Evolutionary conservation across 2,113 vertebrate species (phyloP).

Genomic region (Indicator maculatus): DNA sequence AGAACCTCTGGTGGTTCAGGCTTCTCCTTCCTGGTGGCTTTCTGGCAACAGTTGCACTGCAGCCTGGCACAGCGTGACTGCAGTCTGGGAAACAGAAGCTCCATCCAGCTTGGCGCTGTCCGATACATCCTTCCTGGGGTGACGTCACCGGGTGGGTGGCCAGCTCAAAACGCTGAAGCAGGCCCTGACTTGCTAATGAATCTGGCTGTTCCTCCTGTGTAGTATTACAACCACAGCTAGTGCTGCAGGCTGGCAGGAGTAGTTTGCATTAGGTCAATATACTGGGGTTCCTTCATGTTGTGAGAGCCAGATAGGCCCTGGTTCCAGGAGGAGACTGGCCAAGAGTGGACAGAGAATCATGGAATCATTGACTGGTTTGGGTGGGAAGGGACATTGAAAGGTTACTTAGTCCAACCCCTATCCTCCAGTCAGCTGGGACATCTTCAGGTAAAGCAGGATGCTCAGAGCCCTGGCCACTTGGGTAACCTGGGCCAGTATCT

Average conservation of each 20-base stretch:
- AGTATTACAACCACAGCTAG: not conserved
- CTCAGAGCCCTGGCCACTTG: too few species aligned
- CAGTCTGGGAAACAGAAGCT: not conserved
- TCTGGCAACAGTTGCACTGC: not conserved
- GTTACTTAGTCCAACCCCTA: too few species aligned
- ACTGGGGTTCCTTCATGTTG: not conserved
- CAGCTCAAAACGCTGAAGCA: not conserved
- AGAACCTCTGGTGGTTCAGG: not conserved
- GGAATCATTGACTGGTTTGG: too few species aligned
- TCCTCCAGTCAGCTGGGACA: too few species aligned
- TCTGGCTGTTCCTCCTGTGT: not conserved
- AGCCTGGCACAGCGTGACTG: not conserved
- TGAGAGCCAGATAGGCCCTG: not conserved
- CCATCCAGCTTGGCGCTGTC: accelerated
- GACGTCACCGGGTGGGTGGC: not conserved
- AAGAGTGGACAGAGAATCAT: not conserved
- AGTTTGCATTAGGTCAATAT: not conserved
- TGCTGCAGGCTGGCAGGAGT: not conserved
- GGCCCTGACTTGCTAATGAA: not conserved
- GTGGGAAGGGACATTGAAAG: too few species aligned
- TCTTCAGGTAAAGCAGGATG: too few species aligned
- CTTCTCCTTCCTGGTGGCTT: not conserved
- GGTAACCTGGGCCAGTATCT: too few species aligned
- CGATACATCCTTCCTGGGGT: not conserved
- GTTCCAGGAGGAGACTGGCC: not conserved